Base-by-base conservation (phyloP, 2,888 invertebrate species). In the Lacanobia oleracea region DNA sequence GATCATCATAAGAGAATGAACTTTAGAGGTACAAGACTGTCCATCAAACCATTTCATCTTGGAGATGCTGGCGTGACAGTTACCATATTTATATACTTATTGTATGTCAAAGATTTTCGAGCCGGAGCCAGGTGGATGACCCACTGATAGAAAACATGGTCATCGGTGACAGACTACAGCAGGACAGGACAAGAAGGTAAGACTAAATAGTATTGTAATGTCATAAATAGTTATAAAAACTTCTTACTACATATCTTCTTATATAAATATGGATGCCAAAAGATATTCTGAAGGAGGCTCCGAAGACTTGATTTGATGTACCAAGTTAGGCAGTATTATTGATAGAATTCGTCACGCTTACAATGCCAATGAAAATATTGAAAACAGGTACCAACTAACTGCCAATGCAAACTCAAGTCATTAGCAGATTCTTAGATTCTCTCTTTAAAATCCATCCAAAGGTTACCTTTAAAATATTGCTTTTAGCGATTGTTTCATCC, bases 131-230 rank as follows among this genome's bases (percentile, higher is more conserved):
- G 72, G 87, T 94, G 43, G 96, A 96, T 77, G 96, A 96, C 4
- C 96, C 96, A 21, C 79, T 96, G 57, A 93, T 94, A 69, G 93
- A 93, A 80, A 96, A 95, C 76, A 94, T 95, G 27, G 92, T 95
- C 27, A 88, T 93, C 6, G 94, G 95, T 48, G 95, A 95, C 84
- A 93, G 93, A 78, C 82, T 90, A 45, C 86, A 88, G 23, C 87
- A 90, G 0, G 84, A 89, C 21, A 88, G 92, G 51, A 87, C 89
- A 6, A 94, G 93, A 85, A 95, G 94, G 94, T 94, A 87, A 83
- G 51, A 50, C 0, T 1, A 27, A 53, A 12, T 59, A 45, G 8
- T 3, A 3, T 27, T 4, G 9, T 10, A 5, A 12, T 54, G 53
- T 10, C 51, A 10, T 40, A 23, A 8, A 21, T 23, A 27, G 1